A percentile compares a stretch with the other conserved stretches of the same genome.
These are phyloP conservation scores for Drosophila mimica DNA, from an alignment of 2,888 invertebrate genomes.

Conservation along the genomic window DNA sequence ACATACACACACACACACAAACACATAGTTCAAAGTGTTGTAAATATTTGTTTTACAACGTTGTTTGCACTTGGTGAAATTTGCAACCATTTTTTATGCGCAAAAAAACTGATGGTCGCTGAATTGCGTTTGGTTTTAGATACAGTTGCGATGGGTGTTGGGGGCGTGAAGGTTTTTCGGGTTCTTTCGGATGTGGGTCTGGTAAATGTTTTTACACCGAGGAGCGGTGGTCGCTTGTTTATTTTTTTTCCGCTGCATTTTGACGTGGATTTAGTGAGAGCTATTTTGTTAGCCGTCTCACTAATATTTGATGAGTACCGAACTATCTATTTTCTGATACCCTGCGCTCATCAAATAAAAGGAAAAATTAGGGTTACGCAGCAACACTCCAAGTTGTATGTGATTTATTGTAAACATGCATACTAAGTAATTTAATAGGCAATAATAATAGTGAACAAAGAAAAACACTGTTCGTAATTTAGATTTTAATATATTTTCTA, in stretches of 20 bases:
- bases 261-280: slow-evolving; percentile 73
- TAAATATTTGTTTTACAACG: slow-evolving; percentile 75
- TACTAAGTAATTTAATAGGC: not conserved
- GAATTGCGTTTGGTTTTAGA: slow-evolving; percentile 33
- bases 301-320: slow-evolving; percentile 69
- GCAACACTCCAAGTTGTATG: not conserved
- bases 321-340: slow-evolving; percentile 21
- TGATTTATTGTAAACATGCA: not conserved
- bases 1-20: slow-evolving; percentile 3
- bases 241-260: slow-evolving; percentile 60
- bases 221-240: slow-evolving; percentile 31
- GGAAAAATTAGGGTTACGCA: not conserved
- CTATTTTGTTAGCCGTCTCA: slow-evolving; percentile 70
- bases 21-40: slow-evolving; percentile 69
- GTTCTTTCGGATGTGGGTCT: slow-evolving; percentile 27
- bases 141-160: not conserved
- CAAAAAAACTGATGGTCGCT: slow-evolving; percentile 41
- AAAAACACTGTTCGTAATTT: not conserved
- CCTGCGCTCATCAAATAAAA: not conserved
- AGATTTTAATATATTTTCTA: not conserved
- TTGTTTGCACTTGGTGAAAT: slow-evolving; percentile 75
- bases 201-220: slow-evolving; percentile 35
- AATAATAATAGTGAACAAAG: not conserved
- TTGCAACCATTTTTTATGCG: slow-evolving; percentile 68
- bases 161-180: not conserved